Evolutionary conservation across 2,797 vertebrate species (phyloP).

Genomic region (Myotis daubentonii): DNA sequence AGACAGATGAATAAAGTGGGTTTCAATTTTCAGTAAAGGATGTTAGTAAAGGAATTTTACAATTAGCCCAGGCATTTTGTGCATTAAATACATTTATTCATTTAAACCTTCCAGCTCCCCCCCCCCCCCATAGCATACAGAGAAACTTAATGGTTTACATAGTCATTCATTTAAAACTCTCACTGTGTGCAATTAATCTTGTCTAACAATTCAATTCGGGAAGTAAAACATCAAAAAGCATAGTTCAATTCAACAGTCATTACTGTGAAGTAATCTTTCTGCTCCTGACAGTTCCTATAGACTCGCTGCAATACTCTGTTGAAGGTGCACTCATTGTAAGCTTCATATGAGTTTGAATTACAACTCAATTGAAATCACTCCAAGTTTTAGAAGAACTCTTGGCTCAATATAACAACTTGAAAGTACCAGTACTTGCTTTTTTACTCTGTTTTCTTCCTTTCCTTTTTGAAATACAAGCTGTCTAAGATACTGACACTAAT

Average conservation of each 20-base stretch:
- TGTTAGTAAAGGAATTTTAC: constrained; percentile 85
- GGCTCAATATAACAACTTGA: constrained; percentile 60
- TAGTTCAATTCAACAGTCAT: constrained; percentile 84
- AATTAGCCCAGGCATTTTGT: constrained; percentile 86
- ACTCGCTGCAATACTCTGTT: constrained; percentile 81
- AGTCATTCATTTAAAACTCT: constrained; percentile 87
- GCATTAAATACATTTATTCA: constrained; percentile 88
- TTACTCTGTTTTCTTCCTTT: background rate
- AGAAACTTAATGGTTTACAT: constrained; percentile 86
- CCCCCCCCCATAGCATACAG: constrained; percentile 82
- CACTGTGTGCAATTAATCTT: constrained; percentile 87
- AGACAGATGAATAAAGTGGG: constrained; percentile 85
- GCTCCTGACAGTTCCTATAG: constrained; percentile 85
- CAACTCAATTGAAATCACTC: constrained; percentile 85
- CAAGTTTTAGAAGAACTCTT: constrained; percentile 79
- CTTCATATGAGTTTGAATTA: constrained; percentile 83
- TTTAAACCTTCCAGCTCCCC: constrained; percentile 84
- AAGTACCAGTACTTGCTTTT: constrained; percentile 49
- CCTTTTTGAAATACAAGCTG: constrained; percentile 58
- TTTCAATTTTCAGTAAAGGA: constrained; percentile 84
- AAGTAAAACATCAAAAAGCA: constrained; percentile 87
- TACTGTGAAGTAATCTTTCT: constrained; percentile 84
- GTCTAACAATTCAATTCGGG: constrained; percentile 88
- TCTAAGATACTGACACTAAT: constrained; percentile 40
- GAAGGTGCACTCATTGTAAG: constrained; percentile 85